Base-by-base conservation (phyloP, 1,140 invertebrate species). In the Ridgeia piscesae region DNA sequence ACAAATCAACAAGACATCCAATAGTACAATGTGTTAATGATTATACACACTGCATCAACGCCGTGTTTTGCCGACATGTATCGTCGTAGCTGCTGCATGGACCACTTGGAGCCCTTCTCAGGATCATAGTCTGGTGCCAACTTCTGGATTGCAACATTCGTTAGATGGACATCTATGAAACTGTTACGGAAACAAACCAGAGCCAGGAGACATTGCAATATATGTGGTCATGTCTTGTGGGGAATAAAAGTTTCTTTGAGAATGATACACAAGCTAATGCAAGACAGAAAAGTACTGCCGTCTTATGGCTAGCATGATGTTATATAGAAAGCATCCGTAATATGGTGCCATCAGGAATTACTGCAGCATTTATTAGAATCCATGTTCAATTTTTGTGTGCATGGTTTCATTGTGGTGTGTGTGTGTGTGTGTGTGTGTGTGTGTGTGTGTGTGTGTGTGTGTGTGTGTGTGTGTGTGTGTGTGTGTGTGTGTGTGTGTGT, bases 61-160 rank as follows among this genome's bases (percentile, higher is more conserved):
- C 96, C 96, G 94, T 96, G 96, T 93, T 95, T 95, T 14, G 96
- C 96, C 33, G 93, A 94, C 9, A 96, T 93, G 93, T 96, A 96
- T 91, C 95, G 94, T 35, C 96, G 93, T 0, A 96, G 94, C 92
- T 95, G 95, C 91, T 95, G 94, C 27, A 96, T 94, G 9, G 96
- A 96, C 96, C 96, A 96, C 93, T 96, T 96, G 90, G 96, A 96
- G 11, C 96, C 96, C 93, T 96, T 95, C 92, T 96, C 96, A 35
- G 96, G 96, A 94, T 96, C 96, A 94, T 96, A 96, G 92, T 96
- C 96, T 34, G 96, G 95, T 6, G 96, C 96, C 35, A 96, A 96
- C 93, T 97, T 96, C 93, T 96, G 96, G 90, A 96, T 95, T 11
- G 96, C 96, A 31, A 96, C 96, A 94, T 96, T 96, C 9, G 96